A percentile compares a stretch with the other conserved stretches of the same genome.
phyloP scores from a whole-genome alignment of 2,888 invertebrate species.

The Apodemia duryi region DNA sequence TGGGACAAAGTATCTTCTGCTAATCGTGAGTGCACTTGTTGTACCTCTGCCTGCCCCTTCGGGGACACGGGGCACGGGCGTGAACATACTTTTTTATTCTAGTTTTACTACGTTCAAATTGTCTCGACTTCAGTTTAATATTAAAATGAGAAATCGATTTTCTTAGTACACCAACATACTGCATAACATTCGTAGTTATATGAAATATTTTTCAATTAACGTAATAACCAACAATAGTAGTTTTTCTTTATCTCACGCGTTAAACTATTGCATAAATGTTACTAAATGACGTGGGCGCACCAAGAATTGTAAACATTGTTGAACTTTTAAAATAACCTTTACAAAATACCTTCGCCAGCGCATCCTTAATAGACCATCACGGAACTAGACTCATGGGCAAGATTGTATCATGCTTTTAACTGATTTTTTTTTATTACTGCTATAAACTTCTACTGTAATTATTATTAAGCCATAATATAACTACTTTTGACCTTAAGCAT shows the following conservation, averaged over 20 bases:
- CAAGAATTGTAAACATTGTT: slow-evolving; percentile 11
- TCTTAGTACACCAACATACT: background rate
- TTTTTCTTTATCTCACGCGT: slow-evolving; percentile 1
- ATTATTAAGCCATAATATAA: background rate
- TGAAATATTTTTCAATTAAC: slow-evolving; percentile 1
- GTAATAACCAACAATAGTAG: background rate
- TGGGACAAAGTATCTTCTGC: too few species aligned
- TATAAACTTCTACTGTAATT: background rate
- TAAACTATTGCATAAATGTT: slow-evolving; percentile 3
- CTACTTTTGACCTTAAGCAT: background rate
- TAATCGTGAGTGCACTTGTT: too few species aligned
- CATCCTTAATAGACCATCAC: slow-evolving; percentile 54
- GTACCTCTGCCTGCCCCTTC: too few species aligned
- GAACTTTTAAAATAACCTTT: slow-evolving; percentile 30
- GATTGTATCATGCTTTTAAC: slow-evolving; percentile 30
- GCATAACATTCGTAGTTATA: background rate
- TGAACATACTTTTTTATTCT: too few species aligned
- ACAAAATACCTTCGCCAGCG: slow-evolving; percentile 31
- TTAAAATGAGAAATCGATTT: background rate
- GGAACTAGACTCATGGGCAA: slow-evolving; percentile 47
- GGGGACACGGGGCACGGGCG: too few species aligned
- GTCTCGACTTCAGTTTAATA: background rate
- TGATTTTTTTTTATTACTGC: background rate
- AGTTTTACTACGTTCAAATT: too few species aligned
- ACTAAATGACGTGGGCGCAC: slow-evolving; percentile 3